Conservation (phyloP, 1,140 invertebrate genomes). For the Cydia pomonella region DNA sequence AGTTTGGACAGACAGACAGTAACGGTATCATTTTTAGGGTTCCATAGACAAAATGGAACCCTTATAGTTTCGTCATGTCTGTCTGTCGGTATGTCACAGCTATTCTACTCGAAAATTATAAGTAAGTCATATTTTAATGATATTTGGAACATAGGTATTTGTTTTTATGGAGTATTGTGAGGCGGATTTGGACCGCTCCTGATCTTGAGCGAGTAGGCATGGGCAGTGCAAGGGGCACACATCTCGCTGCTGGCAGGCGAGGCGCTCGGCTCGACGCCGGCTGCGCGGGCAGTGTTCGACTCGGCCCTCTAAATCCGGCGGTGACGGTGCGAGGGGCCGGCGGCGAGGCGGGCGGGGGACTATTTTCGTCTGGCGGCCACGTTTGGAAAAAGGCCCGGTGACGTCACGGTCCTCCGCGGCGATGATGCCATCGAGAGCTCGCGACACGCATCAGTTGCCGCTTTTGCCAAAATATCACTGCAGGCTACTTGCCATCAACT, state of each 20-base stretch:
- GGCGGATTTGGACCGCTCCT: no score
- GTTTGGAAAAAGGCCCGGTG: constrained; percentile 78
- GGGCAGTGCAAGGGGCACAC: constrained; percentile 20
- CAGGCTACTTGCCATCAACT: constrained; percentile 66
- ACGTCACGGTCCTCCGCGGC: constrained; percentile 76
- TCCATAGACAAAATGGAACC: no score
- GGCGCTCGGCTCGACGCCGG: constrained; percentile 44
- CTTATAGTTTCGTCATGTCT: no score
- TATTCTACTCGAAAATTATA: no score
- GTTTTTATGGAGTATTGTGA: no score
- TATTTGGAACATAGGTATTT: no score
- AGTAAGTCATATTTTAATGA: no score
- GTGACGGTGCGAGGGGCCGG: constrained; percentile 71
- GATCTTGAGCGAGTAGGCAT: background rate
- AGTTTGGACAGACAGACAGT: no score
- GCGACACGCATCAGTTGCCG: constrained; percentile 69
- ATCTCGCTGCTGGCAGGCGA: constrained; percentile 29
- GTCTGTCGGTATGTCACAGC: no score
- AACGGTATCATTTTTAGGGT: no score
- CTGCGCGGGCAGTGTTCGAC: constrained; percentile 37
- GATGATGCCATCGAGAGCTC: constrained; percentile 75
- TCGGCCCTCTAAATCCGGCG: constrained; percentile 71
- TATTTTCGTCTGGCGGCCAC: constrained; percentile 80
- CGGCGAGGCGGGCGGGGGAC: constrained; percentile 62
- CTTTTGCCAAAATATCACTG: constrained; percentile 75